Evolutionary conservation across 2,888 invertebrate genomes (phyloP), one percentile per base, ranked within the genome.

Genomic region (Oasisia sp.): DNA sequence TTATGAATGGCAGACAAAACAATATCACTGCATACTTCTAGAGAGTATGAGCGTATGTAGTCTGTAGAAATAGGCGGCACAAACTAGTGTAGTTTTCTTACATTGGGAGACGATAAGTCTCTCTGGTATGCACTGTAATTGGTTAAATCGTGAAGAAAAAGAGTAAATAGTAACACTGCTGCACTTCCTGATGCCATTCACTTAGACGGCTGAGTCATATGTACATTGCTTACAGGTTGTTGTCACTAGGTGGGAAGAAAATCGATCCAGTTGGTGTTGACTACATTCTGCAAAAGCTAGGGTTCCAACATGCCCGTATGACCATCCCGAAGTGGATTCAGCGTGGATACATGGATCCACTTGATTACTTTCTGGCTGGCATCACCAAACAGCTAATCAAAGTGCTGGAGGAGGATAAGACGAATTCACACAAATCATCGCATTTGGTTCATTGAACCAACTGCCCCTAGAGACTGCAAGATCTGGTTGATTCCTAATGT

Each of bases 311-410:
- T 97, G 99, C 99, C 19, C 97, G 99, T 94, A 99, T 98, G 94
- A 99, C 99, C 92, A 99, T 99, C 96, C 99, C 99, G 93, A 99
- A 99, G 97, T 99, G 99, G 99, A 97, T 99, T 97, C 99, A 99
- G 97, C 97, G 99, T 92, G 99, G 99, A 27, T 98, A 99, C 95
- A 98, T 99, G 97, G 99, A 99, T 97, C 99, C 99, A 0, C 97
- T 99, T 92, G 99, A 99, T 97, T 98, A 98, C 96, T 97, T 99
- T 32, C 93, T 96, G 9, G 95, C 96, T 9, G 93, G 96, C 74
- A 19, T 74, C 74, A 74, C 27, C n/a, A 74, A 74, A 74, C 74
- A n/a, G 74, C 27, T 74, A 74, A 19, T 74, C n/a, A 27, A 19
- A 7, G 74, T 74, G 74, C 74, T 74, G n/a, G 74, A 74, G 74